Conservation (phyloP, 2,797 vertebrate species). For the Anolis apletophallus region DNA sequence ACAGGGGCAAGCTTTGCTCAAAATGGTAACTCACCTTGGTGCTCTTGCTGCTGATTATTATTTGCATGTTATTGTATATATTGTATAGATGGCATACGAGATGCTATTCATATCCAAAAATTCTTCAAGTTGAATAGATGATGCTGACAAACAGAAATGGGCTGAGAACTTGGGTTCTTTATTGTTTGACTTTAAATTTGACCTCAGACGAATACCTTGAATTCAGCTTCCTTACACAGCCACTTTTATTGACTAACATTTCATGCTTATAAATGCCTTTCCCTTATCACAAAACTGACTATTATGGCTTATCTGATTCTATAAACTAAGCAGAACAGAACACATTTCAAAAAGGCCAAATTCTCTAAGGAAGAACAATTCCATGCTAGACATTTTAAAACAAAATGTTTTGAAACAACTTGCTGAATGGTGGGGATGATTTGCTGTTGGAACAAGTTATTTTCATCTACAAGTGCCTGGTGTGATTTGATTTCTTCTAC, state of each 20-base stretch:
- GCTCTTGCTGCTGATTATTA: no score
- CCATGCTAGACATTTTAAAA: neutral
- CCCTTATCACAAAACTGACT: neutral
- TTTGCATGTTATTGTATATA: no score
- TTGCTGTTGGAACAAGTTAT: neutral
- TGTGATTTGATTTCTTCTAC: neutral
- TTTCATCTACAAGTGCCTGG: neutral
- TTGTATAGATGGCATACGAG: no score
- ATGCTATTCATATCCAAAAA: neutral
- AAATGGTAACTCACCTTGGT: no score
- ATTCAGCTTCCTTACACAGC: neutral
- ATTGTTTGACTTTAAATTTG: constrained; percentile 39
- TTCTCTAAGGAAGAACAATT: constrained; percentile 31
- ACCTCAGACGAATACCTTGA: neutral
- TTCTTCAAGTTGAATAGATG: neutral
- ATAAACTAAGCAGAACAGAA: neutral
- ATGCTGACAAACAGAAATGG: constrained; percentile 2
- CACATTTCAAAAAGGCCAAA: neutral
- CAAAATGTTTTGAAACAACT: neutral
- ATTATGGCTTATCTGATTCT: constrained; percentile 16
- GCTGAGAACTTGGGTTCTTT: neutral
- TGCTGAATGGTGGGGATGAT: neutral
- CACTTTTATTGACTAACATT: constrained; percentile 16
- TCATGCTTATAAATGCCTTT: constrained; percentile 21
- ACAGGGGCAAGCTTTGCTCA: no score